Evolutionary conservation across 2,113 vertebrate species (phyloP), one percentile per base, ranked within the genome.

Genomic region (Thymallus thymallus): DNA sequence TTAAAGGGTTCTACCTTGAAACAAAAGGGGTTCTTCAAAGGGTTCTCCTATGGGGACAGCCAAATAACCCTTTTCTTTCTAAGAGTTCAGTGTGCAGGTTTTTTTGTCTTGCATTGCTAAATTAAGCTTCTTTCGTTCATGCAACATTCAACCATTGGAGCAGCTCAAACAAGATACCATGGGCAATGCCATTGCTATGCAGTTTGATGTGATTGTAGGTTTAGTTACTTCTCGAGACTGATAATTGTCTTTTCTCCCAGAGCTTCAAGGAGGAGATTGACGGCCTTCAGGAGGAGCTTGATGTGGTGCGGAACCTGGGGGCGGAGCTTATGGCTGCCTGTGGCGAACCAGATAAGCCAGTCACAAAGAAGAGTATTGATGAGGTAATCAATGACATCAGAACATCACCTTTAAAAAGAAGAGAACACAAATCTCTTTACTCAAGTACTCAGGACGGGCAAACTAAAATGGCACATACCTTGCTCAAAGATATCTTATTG

Each of bases 321-420:
- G 95, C 94, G 18, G 98, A 99, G 74, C 93, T 99, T 22, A 94
- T 94, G 89, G 87, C 93, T 13, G 96, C 95, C 0, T 99, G 98
- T 65, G 98, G 98, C 60, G 98, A 99, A 76, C 97, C 98, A 5
- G 98, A 99, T 86, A 99, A 98, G 84, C 97, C 96, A 68, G 95
- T 99, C 65, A 96, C 98, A 81, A 99, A 97, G 90, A 99, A 99
- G 79, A 98, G 96, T 72, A 91, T 99, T 71, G 98, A 99, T 81
- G 98, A 99, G 95, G 98, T 98, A 94, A 76, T 29, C 65, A 60
- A 58, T 71, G 6, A 20, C 29, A 65, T 61, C 24, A 4, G 58
- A 60, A 51, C 51, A 51, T 2, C 51, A 30, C 20, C 32, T 68
- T 69, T 20, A 58, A 12, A 12, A 73, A n/a, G 35, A 41, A 20